Conservation (phyloP, 2,113 vertebrate genomes). For the Xiphias gladius region DNA sequence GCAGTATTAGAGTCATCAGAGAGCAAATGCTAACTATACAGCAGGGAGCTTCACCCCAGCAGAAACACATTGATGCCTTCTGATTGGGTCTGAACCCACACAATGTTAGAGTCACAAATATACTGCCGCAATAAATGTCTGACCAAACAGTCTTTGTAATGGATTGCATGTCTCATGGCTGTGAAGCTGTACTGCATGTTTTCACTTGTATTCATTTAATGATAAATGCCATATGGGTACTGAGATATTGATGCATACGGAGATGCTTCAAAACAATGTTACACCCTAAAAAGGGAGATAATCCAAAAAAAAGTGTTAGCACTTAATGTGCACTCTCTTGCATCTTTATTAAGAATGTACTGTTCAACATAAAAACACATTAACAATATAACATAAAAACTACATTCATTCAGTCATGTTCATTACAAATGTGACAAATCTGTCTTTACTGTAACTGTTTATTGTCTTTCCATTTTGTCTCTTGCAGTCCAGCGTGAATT, state of each 20-base stretch:
- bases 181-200: background rate
- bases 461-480: no score
- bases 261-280: background rate
- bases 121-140: background rate
- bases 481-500: no score
- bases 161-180: background rate
- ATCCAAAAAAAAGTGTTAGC: no score
- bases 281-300: no score
- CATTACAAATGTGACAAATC: no score
- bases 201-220: background rate
- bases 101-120: background rate
- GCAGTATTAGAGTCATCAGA: constrained; percentile 36
- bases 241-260: background rate
- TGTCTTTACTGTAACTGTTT: no score
- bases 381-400: no score
- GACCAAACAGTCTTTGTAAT: background rate
- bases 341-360: no score
- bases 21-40: constrained; percentile 46
- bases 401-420: no score
- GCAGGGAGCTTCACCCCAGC: constrained; percentile 9
- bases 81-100: constrained; percentile 5
- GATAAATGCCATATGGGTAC: background rate
- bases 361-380: no score
- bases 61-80: background rate
- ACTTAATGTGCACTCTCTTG: no score